Evolutionary conservation across 2,888 invertebrate genomes (phyloP), one percentile per base, ranked within the genome.

Genomic region (Hanleya hanleyi): DNA sequence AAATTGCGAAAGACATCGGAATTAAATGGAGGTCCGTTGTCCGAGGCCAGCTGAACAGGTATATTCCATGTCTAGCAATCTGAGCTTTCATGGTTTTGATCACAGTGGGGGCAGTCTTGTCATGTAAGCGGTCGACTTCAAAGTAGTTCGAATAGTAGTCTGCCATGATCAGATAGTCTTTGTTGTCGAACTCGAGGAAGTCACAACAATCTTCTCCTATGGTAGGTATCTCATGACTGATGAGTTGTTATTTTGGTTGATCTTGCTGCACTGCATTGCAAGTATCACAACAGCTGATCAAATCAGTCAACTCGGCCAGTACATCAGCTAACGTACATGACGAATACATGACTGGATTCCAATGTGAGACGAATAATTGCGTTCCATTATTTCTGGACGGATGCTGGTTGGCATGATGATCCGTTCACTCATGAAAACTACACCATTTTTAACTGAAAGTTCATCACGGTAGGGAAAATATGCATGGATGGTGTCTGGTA

Each of bases 111-210:
- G 49, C 37, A 4, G 51, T 66, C 5, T 66, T 71, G 50, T 47
- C 65, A 22, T 66, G 61, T 35, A 71, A 37, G 7, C 71, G 49
- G 36, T 71, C 71, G 6, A 71, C 36, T 36, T 71, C 71, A 47
- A 41, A 67, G 67, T 66, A 71, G 35, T 50, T 38, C 29, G n/a
- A n/a, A n/a, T n/a, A n/a, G n/a, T n/a, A n/a, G n/a, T n/a, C n/a
- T n/a, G n/a, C n/a, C n/a, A n/a, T n/a, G n/a, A n/a, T n/a, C n/a
- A n/a, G n/a, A n/a, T n/a, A n/a, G n/a, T n/a, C n/a, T n/a, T n/a
- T n/a, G n/a, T 36, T 22, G 18, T 66, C 67, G 18, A 26, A 38
- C 36, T 66, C 67, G 38, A 66, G 38, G 9, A 66, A 32, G 36
- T 66, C 67, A 12, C 41, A 49, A 5, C 67, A 38, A 66, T 32